Conservation (phyloP, 2,797 vertebrate genomes). For the Coregonus suidteri region DNA sequence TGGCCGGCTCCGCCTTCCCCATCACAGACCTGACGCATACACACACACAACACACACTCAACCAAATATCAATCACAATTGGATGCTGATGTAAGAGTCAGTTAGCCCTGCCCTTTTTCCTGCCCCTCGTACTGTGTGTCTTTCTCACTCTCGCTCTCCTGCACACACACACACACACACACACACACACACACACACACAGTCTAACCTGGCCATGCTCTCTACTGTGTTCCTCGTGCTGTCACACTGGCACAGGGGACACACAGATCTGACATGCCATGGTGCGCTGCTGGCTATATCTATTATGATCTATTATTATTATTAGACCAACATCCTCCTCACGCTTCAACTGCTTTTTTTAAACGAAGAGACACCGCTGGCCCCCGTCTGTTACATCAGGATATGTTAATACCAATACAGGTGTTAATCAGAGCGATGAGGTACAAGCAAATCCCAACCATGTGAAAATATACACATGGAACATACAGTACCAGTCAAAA, state of each 20-base stretch:
- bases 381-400: background rate
- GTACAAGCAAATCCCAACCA: background rate
- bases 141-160: background rate
- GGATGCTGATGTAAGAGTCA: background rate
- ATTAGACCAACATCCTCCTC: background rate
- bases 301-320: background rate
- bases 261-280: background rate
- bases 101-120: background rate
- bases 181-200: background rate
- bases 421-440: background rate
- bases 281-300: background rate
- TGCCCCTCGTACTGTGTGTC: background rate
- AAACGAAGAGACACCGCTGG: background rate
- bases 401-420: background rate
- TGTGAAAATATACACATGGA: background rate
- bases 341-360: background rate
- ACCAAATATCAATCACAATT: background rate
- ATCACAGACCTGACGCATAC: constrained; percentile 84
- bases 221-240: background rate
- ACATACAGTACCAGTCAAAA: background rate
- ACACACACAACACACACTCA: background rate
- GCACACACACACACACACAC: too few species aligned
- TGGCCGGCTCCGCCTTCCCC: constrained; percentile 94
- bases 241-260: background rate
- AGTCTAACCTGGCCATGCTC: background rate